phyloP scores from a whole-genome alignment of 2,113 vertebrate genomes.

The Enhydra lutris region DNA sequence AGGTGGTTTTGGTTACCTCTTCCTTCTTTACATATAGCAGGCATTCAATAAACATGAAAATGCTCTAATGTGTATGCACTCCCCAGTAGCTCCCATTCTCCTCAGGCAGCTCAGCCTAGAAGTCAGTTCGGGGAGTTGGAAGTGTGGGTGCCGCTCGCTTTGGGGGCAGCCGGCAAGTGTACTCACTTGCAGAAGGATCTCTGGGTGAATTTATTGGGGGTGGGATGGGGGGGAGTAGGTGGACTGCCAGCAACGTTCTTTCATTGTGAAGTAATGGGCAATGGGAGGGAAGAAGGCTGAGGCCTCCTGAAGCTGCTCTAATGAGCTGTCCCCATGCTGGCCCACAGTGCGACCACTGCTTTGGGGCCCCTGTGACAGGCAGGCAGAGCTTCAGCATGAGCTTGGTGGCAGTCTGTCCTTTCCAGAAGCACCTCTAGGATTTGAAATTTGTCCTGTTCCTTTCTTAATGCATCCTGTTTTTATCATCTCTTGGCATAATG shows the following conservation, averaged over 20 bases:
- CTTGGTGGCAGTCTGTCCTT: fast-evolving
- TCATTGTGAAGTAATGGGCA: not conserved
- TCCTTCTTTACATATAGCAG: not conserved
- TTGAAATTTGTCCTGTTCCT: not conserved
- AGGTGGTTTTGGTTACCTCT: no score
- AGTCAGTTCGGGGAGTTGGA: not conserved
- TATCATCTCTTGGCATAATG: not conserved
- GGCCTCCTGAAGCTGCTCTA: not conserved
- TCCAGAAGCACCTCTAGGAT: not conserved
- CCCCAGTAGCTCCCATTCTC: not conserved
- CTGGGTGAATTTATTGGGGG: not conserved
- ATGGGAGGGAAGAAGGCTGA: not conserved
- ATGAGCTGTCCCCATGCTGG: not conserved
- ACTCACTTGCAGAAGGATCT: not conserved
- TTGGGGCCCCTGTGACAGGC: not conserved
- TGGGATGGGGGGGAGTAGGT: fast-evolving
- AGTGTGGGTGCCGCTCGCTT: not conserved
- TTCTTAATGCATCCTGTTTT: not conserved
- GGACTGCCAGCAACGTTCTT: not conserved
- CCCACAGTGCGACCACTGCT: not conserved
- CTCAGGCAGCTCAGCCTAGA: not conserved
- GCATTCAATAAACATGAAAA: fast-evolving
- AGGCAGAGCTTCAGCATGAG: fast-evolving
- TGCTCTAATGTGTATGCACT: fast-evolving
- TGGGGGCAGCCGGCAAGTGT: not conserved